Evolutionary conservation across 2,888 invertebrate genomes (phyloP), one percentile per base, ranked within the genome.

Genomic region (Odontocerum albicorne): DNA sequence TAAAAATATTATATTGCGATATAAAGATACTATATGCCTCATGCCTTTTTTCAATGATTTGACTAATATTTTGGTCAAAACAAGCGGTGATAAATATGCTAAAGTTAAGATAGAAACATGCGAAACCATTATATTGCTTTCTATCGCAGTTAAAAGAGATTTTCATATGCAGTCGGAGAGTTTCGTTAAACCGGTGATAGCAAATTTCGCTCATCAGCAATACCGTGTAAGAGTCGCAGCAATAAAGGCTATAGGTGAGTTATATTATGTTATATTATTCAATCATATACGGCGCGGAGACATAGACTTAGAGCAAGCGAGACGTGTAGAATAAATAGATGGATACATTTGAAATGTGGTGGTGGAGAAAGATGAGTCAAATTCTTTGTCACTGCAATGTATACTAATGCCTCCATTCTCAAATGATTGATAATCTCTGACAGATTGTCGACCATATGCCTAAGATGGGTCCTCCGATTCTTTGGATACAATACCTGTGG

Each of bases 61-160:
- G 35, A 79, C 89, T 0, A 81, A 75, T 62, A 88, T 95, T 65
- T 71, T 94, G 20, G 74, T 80, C 21, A 86, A 86, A 66, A 86
- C 87, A 0, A 78, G 90, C 1, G 74, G 81, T 0, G 95, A 96
- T 72, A 84, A 86, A 19, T 92, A 82, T 72, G 88, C 92, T 2
- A 84, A 87, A 63, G 87, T 95, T 0, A 92, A 91, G 69, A 83
- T 87, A 63, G 84, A 85, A 64, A 87, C 88, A 35, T 92, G 92
- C 68, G 75, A 79, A 55, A 86, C 88, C 64, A 82, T 90, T 36
- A 81, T 85, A 1, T 69, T 80, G 45, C 64, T 93, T 35, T 83
- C 90, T 0, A 77, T 75, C 55, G 74, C 81, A 2, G 65, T 87
- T 4, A 84, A 87, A 1, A 73, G 76, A 55, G 82, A 88, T 65